A percentile compares a stretch with the other conserved stretches of the same genome.
Evolutionary conservation across 2,797 vertebrate genomes (phyloP).

Genomic region (Melanotaenia parkinsoni): DNA sequence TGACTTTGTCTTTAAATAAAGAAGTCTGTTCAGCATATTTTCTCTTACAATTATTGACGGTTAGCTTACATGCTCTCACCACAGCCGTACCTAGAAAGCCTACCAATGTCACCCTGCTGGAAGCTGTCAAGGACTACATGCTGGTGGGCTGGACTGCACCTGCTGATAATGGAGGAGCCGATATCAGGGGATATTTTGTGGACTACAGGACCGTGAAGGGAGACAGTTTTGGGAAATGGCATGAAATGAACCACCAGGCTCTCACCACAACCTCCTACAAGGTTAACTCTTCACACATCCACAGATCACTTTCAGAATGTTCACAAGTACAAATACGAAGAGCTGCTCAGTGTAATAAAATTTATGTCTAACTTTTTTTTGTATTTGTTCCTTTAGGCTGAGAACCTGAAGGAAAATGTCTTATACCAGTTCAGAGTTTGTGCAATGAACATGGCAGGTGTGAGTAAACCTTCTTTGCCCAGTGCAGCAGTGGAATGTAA

Average conservation of each 20-base stretch:
- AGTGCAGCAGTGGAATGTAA: slow-evolving; percentile 89
- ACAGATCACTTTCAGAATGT: background rate
- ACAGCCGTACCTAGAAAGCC: slow-evolving; percentile 88
- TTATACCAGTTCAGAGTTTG: slow-evolving; percentile 96
- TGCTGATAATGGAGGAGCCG: slow-evolving; percentile 86
- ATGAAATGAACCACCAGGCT: slow-evolving; percentile 90
- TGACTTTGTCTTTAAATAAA: slow-evolving; percentile 1
- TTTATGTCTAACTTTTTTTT: background rate
- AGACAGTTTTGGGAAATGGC: slow-evolving; percentile 88
- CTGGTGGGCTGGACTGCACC: slow-evolving; percentile 90
- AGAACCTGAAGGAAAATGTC: slow-evolving; percentile 93
- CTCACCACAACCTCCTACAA: slow-evolving; percentile 90
- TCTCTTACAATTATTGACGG: slow-evolving; percentile 15
- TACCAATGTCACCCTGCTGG: slow-evolving; percentile 85
- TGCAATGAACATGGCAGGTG: slow-evolving; percentile 91
- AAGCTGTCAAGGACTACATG: slow-evolving; percentile 92
- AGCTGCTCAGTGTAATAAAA: background rate
- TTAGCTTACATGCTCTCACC: background rate
- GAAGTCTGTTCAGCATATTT: background rate
- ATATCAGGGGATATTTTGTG: slow-evolving; percentile 93
- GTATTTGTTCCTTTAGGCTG: slow-evolving; percentile 80
- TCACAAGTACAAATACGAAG: background rate
- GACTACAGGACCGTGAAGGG: slow-evolving; percentile 91
- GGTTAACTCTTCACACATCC: slow-evolving; percentile 73
- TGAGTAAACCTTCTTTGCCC: slow-evolving; percentile 86